Conservation (phyloP, 64 coral and sea anemone species). For the Dendronephthya gigantea region DNA sequence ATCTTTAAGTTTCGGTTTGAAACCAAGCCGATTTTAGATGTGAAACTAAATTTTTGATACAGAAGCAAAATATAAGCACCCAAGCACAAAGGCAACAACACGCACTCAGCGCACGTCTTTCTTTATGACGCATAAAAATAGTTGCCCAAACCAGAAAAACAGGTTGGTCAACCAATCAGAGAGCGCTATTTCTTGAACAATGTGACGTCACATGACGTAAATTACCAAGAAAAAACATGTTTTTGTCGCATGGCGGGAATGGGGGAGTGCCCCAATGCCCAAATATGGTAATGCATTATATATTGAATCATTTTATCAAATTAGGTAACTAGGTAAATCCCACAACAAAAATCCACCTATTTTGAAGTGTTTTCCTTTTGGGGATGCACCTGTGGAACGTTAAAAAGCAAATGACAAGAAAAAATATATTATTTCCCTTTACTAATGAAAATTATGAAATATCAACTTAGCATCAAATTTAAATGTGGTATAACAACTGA, state of each 20-base stretch:
- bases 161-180: background rate
- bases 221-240: constrained; percentile 42
- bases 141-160: background rate
- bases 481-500: too few species aligned
- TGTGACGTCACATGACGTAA: background rate
- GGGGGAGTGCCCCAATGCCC: background rate
- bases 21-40: background rate
- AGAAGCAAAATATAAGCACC: background rate
- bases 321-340: background rate
- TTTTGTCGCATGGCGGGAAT: background rate
- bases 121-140: background rate
- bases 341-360: background rate
- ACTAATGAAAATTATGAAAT: too few species aligned
- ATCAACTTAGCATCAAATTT: too few species aligned
- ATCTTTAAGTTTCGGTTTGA: background rate
- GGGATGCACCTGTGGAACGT: too few species aligned
- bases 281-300: background rate
- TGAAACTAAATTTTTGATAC: background rate
- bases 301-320: background rate
- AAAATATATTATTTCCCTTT: too few species aligned
- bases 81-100: background rate
- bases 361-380: too few species aligned
- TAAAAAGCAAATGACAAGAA: too few species aligned
- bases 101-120: background rate
- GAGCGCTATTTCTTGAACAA: background rate